Evolutionary conservation across 2,113 vertebrate species (phyloP).

Genomic region (Madoqua kirkii): DNA sequence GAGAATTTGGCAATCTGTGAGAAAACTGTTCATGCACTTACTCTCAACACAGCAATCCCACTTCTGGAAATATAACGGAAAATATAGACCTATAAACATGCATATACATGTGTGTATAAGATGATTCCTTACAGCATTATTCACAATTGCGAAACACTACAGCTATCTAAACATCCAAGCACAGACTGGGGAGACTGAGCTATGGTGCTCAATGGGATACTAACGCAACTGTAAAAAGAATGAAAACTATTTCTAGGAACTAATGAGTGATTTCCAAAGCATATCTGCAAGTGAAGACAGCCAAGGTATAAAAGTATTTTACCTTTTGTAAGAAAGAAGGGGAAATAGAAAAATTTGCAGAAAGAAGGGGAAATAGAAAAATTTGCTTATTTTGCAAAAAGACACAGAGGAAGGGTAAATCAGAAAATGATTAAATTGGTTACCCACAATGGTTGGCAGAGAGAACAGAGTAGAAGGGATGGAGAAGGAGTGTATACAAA

Average conservation of each 20-base stretch:
- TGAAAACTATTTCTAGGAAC: not conserved
- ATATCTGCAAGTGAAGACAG: not conserved
- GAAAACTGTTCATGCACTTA: not conserved
- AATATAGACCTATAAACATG: not conserved
- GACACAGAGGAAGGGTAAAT: not conserved
- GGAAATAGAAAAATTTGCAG: not conserved
- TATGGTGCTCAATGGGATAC: not conserved
- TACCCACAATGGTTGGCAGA: not conserved
- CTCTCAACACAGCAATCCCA: not conserved
- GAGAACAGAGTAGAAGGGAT: not conserved
- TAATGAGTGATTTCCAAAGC: not conserved
- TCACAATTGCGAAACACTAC: not conserved
- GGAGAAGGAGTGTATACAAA: not conserved
- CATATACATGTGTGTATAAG: not conserved
- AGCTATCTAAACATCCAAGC: not conserved
- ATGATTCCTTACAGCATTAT: not conserved
- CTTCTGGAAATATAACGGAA: not conserved
- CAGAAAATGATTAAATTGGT: not conserved
- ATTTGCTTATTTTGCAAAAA: not conserved
- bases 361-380: not conserved
- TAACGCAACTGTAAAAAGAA: not conserved
- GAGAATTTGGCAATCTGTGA: not conserved
- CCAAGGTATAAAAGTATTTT: not conserved
- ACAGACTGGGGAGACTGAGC: not conserved
- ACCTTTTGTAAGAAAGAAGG: not conserved